Conservation (phyloP, 2,888 invertebrate genomes). For the Rhogogaster chlorosoma region DNA sequence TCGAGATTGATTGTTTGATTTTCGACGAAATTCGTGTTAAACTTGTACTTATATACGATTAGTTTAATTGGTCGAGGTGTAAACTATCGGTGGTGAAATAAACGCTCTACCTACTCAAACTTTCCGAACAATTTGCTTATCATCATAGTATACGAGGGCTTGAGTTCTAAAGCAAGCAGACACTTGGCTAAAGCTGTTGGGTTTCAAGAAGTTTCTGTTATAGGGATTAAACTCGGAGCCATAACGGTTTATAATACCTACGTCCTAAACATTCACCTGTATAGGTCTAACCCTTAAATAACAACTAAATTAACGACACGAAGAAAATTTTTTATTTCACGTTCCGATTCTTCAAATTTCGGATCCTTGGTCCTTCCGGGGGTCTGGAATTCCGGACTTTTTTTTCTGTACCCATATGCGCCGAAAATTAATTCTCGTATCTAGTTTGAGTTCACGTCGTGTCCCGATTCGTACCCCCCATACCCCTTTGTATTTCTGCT, state of each 20-base stretch:
- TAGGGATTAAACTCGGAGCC: neutral
- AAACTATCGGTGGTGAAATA: neutral
- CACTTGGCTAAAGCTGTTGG: slow-evolving; percentile 2
- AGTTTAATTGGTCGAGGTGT: neutral
- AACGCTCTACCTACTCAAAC: neutral
- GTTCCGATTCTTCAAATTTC: too few species aligned
- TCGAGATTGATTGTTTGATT: too few species aligned
- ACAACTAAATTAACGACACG: neutral
- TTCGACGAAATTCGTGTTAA: too few species aligned
- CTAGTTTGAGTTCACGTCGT: neutral
- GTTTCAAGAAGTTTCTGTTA: neutral
- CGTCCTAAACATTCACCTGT: neutral
- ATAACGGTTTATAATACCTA: neutral
- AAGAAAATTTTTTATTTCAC: too few species aligned
- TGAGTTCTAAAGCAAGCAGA: slow-evolving; percentile 5
- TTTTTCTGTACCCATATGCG: neutral
- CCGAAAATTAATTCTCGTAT: neutral
- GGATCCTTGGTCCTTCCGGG: too few species aligned
- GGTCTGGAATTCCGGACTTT: too few species aligned
- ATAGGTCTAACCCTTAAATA: neutral
- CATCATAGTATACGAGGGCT: neutral
- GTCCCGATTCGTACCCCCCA: neutral
- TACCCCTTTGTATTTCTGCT: neutral
- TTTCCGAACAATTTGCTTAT: neutral
- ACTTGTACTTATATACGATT: neutral